A percentile compares a stretch with the other conserved stretches of the same genome.
Evolutionary conservation across 2,797 vertebrate species (phyloP).

Genomic region (Notolepis coatsorum): DNA sequence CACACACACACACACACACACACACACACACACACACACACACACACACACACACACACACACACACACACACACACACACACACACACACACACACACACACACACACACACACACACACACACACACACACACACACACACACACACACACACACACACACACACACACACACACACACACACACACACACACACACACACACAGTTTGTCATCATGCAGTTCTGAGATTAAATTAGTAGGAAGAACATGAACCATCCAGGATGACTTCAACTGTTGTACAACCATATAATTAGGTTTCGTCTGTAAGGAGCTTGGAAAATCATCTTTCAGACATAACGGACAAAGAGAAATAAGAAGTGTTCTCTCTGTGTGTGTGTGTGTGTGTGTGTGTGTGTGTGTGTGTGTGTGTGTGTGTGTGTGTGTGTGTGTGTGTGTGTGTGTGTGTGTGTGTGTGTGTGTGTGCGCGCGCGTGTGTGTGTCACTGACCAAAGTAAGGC

Average conservation of each 20-base stretch:
- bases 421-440: neutral
- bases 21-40: neutral
- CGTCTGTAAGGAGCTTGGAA: slow-evolving; percentile 32
- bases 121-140: neutral
- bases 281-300: slow-evolving; percentile 60
- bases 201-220: slow-evolving; percentile 18
- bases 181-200: slow-evolving; percentile 9
- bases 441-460: slow-evolving; percentile 2
- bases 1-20: slow-evolving; percentile 5
- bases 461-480: neutral
- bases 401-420: neutral
- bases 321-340: slow-evolving; percentile 7
- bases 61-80: neutral
- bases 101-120: neutral
- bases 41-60: neutral
- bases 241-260: slow-evolving; percentile 37
- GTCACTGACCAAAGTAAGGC: slow-evolving; percentile 94
- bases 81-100: neutral
- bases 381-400: neutral
- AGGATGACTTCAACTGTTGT: slow-evolving; percentile 37
- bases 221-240: slow-evolving; percentile 52
- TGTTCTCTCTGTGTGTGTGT: neutral
- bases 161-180: neutral
- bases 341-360: neutral
- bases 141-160: neutral